Evolutionary conservation across 2,113 vertebrate species (phyloP), one percentile per base, ranked within the genome.

Genomic region (Sitta europaea): DNA sequence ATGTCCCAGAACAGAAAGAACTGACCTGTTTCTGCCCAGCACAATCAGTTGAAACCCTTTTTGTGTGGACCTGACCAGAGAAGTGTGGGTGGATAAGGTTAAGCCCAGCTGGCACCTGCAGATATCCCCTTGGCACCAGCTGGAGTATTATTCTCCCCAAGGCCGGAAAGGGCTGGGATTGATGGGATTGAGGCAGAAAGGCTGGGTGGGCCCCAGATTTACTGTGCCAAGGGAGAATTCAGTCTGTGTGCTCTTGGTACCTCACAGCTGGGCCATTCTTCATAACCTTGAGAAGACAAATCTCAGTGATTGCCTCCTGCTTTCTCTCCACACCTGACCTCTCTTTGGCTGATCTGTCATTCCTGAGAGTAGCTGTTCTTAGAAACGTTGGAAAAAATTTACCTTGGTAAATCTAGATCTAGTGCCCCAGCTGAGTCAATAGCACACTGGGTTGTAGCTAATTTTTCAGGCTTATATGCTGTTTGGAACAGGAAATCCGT

Each of bases 401-500:
- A n/a, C n/a, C n/a, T n/a, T 66, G 48, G 47, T 72, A 75, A 93
- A 86, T 80, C 62, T 61, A 47, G 63, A 81, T 36, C 14, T 27
- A 65, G 25, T 63, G 48, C 40, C 78, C 28, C 72, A 67, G 79
- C 72, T 92, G 82, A 92, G 75, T 94, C 90, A 81, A 77, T 95
- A 90, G 54, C n/a, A 84, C 72, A 10, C 4, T 3, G 53, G 36
- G 11, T 35, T 79, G 59, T 18, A 88, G 79, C n/a, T 80, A 45
- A 86, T 94, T 90, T 91, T 88, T 95, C 92, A 93, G 61, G 57
- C 35, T 87, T 88, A 90, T 62, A 36, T 85, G 90, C 79, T 94
- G 70, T 77, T 97, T 95, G 82, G 51, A 97, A 73, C 89, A 97
- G 97, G 97, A 98, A 97, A 97, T 98, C 82, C 14, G 45, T 92